Evolutionary conservation across 2,113 vertebrate genomes (phyloP).

Genomic region (Scalopus aquaticus): DNA sequence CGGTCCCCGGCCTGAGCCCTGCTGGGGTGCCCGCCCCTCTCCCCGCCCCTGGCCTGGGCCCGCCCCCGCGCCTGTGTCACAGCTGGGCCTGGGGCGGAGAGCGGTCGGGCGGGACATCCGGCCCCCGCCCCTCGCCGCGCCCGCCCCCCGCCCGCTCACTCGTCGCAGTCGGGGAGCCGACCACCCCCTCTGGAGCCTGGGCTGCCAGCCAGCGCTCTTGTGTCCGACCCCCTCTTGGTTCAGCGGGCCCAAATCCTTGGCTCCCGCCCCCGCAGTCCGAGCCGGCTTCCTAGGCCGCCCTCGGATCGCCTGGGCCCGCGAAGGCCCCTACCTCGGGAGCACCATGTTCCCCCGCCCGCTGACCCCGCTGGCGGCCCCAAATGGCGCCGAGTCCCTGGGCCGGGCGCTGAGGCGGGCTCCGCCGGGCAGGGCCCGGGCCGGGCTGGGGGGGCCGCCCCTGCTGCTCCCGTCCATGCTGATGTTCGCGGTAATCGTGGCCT

Average conservation of each 20-base stretch:
- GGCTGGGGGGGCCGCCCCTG: constrained; percentile 78
- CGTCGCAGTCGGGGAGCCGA: not conserved
- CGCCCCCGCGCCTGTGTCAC: constrained; percentile 67
- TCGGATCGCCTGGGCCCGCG: not conserved
- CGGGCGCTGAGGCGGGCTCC: constrained; percentile 55
- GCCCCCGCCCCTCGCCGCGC: constrained; percentile 43
- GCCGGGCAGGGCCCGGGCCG: constrained; percentile 52
- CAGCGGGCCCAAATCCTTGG: not conserved
- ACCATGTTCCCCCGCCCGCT: constrained; percentile 78
- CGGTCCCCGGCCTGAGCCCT: not conserved
- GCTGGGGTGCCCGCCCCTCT: not conserved
- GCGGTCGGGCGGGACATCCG: constrained; percentile 78
- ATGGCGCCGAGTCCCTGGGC: constrained; percentile 60
- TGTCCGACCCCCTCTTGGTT: not conserved
- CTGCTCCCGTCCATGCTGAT: constrained; percentile 95
- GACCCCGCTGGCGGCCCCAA: constrained; percentile 58
- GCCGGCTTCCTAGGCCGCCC: not conserved
- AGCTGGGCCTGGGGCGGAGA: constrained; percentile 59
- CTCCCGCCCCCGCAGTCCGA: too few species aligned
- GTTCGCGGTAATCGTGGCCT: constrained; percentile 96
- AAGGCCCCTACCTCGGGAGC: not conserved
- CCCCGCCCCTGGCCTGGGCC: constrained; percentile 58
- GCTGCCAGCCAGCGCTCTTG: not conserved
- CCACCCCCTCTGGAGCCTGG: not conserved
- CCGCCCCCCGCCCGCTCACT: not conserved